A percentile compares a stretch with the other conserved stretches of the same genome.
phyloP scores from a whole-genome alignment of 2,888 invertebrate genomes.

The Cylindroiulus punctatus region DNA sequence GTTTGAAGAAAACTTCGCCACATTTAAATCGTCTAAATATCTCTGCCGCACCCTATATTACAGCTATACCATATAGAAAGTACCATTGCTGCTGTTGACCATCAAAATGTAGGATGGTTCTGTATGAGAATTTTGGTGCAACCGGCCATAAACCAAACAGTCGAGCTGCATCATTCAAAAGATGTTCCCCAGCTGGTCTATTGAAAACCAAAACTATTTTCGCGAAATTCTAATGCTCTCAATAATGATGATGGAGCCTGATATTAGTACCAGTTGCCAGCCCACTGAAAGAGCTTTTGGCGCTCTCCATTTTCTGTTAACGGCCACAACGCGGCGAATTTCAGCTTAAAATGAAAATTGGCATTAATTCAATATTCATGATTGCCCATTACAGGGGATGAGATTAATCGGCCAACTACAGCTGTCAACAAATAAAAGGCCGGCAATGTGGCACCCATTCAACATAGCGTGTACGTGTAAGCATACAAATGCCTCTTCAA shows the following conservation, averaged over 20 bases:
- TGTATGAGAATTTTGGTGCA: background rate
- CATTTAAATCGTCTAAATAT: too few species aligned
- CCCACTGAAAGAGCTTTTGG: slow-evolving; percentile 3
- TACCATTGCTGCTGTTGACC: background rate
- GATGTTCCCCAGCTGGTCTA: slow-evolving; percentile 28
- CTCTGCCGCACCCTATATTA: too few species aligned
- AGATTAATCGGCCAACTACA: slow-evolving; percentile 43
- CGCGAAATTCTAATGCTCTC: background rate
- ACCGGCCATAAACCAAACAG: background rate
- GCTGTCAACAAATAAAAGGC: slow-evolving; percentile 36
- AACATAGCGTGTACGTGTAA: background rate
- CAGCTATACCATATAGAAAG: background rate
- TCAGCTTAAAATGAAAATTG: slow-evolving; percentile 36
- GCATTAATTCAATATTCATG: slow-evolving; percentile 47
- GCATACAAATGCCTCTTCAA: background rate
- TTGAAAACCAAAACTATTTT: slow-evolving; percentile 43
- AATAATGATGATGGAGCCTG: slow-evolving; percentile 29
- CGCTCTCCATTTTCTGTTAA: background rate
- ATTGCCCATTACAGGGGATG: slow-evolving; percentile 21
- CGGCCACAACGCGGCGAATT: slow-evolving; percentile 17
- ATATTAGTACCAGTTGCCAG: slow-evolving; percentile 35
- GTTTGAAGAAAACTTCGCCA: too few species aligned
- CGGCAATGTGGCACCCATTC: background rate
- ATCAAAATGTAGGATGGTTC: background rate
- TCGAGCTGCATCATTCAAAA: background rate